A percentile compares a stretch with the other conserved stretches of the same genome.
Conservation (phyloP, 2,797 vertebrate genomes). For the Syndactyla subalaris region DNA sequence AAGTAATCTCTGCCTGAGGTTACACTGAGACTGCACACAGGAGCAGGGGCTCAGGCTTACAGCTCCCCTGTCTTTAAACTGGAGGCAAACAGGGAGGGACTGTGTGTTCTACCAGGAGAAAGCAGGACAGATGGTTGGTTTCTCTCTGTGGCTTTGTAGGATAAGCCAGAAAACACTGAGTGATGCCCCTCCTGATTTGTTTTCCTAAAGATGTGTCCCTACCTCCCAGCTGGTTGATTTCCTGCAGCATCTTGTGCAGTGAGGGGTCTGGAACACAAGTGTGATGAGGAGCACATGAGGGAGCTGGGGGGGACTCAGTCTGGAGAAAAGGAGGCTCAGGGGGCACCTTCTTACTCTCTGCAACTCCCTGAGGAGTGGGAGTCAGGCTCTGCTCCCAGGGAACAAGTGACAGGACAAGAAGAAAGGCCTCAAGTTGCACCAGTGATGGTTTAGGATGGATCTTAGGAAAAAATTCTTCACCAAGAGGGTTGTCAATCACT, state of each 20-base stretch:
- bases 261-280: neutral
- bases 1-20: neutral
- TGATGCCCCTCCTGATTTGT: conserved; percentile 10
- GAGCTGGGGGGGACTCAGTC: neutral
- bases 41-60: neutral
- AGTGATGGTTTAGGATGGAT: neutral
- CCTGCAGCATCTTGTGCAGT: neutral
- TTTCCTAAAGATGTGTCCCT: neutral
- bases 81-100: neutral
- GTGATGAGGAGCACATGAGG: neutral
- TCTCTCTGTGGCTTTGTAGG: neutral
- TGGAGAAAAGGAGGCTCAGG: neutral
- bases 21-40: neutral
- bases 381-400: rapidly evolving
- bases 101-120: neutral
- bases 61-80: neutral
- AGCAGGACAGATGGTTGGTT: neutral
- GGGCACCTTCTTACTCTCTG: neutral
- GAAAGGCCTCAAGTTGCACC: rapidly evolving
- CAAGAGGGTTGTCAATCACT: neutral
- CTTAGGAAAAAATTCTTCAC: neutral
- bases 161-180: neutral
- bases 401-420: neutral
- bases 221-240: neutral
- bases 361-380: neutral